Evolutionary conservation across 2,113 vertebrate species (phyloP).

Genomic region (Odocoileus hemionus): DNA sequence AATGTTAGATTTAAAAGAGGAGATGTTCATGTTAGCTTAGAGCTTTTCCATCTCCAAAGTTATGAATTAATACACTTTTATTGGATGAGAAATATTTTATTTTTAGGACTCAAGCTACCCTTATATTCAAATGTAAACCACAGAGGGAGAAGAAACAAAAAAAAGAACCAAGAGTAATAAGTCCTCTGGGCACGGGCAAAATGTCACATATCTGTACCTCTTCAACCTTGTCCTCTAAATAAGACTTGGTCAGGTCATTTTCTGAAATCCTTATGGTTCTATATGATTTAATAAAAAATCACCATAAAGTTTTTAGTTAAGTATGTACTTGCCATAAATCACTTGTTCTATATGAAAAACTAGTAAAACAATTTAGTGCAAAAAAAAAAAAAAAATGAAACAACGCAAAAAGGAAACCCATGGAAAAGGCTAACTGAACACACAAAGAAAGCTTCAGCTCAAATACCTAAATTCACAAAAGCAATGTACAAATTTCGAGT

Average conservation of each 20-base stretch:
- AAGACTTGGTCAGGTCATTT: neutral
- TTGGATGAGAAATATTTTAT: slow-evolving; percentile 7
- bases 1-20: neutral
- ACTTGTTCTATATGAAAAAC: neutral
- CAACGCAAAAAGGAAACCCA: neutral
- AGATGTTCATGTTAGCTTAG: neutral
- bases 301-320: neutral
- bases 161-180: neutral
- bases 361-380: neutral
- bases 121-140: neutral
- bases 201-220: neutral
- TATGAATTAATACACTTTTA: neutral
- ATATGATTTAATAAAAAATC: neutral
- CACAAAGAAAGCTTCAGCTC: neutral
- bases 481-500: neutral
- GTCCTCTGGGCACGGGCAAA: neutral
- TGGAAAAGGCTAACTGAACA: neutral
- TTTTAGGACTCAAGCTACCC: neutral
- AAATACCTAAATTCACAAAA: neutral
- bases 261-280: neutral
- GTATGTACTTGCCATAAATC: neutral
- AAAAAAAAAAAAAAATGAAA: neutral
- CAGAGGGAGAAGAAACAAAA: neutral
- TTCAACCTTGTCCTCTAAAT: neutral
- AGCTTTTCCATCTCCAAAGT: neutral